phyloP scores from a whole-genome alignment of 2,797 vertebrate genomes.

The Argya squamiceps region DNA sequence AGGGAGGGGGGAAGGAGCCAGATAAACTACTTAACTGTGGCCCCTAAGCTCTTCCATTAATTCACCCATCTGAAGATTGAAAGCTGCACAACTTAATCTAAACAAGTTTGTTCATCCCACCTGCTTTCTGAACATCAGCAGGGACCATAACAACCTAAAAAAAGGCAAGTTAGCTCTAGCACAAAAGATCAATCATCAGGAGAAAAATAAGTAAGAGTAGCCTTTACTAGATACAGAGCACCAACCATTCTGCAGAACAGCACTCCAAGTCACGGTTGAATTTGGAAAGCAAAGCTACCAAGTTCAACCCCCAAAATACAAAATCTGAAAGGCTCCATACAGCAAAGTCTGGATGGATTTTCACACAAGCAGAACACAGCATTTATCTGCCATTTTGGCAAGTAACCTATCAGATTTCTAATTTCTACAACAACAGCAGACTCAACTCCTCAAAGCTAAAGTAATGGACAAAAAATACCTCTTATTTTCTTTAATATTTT shows the following conservation, averaged over 20 bases:
- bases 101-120: background rate
- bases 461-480: background rate
- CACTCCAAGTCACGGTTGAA: background rate
- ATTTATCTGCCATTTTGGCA: background rate
- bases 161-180: background rate
- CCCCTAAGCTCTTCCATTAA: slow-evolving; percentile 1
- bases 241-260: background rate
- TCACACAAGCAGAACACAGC: background rate
- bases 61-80: background rate
- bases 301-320: background rate
- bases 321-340: background rate
- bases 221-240: background rate
- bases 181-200: background rate
- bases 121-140: background rate
- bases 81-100: background rate
- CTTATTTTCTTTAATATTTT: background rate
- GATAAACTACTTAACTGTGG: background rate
- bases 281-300: background rate
- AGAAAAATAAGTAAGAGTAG: background rate
- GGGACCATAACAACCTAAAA: background rate
- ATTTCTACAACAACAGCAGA: background rate
- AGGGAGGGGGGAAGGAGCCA: background rate
- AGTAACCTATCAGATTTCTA: background rate
- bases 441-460: background rate
- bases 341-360: background rate